Conservation (phyloP, 2,113 vertebrate genomes). For the Hystrix cristata region DNA sequence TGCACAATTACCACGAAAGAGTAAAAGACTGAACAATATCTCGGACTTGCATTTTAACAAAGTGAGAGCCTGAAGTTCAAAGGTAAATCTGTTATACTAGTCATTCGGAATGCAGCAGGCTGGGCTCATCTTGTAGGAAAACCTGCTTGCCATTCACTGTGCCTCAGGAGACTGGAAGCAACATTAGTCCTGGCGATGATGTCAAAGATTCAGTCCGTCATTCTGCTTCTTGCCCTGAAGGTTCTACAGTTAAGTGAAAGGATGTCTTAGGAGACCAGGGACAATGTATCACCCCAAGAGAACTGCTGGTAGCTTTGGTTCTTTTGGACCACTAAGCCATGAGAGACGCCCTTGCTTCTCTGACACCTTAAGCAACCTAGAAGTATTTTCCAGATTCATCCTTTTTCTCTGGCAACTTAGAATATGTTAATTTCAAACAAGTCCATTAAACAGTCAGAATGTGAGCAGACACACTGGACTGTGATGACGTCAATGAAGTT, state of each 20-base stretch:
- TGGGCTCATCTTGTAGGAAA: background rate
- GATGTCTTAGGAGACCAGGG: background rate
- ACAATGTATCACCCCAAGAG: background rate
- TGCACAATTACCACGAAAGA: background rate
- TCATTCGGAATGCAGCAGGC: background rate
- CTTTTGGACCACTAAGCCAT: background rate
- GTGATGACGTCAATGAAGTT: background rate
- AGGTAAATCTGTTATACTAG: background rate
- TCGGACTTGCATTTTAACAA: background rate
- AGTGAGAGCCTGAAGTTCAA: background rate
- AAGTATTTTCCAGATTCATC: background rate
- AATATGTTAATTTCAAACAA: slow-evolving; percentile 13
- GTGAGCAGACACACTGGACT: background rate
- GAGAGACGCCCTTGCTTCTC: background rate
- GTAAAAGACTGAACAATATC: background rate
- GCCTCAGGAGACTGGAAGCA: background rate
- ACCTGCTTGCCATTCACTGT: background rate
- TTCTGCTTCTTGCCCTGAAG: background rate
- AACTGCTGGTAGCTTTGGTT: background rate
- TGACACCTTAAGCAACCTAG: background rate
- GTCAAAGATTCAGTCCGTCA: background rate
- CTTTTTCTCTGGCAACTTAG: background rate
- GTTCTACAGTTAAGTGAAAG: background rate
- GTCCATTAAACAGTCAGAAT: background rate
- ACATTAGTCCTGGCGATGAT: background rate